A percentile compares a stretch with the other conserved stretches of the same genome.
These are phyloP conservation scores for Megaleporinus macrocephalus DNA, from an alignment of 2,113 vertebrate genomes.

Conservation along the genomic window DNA sequence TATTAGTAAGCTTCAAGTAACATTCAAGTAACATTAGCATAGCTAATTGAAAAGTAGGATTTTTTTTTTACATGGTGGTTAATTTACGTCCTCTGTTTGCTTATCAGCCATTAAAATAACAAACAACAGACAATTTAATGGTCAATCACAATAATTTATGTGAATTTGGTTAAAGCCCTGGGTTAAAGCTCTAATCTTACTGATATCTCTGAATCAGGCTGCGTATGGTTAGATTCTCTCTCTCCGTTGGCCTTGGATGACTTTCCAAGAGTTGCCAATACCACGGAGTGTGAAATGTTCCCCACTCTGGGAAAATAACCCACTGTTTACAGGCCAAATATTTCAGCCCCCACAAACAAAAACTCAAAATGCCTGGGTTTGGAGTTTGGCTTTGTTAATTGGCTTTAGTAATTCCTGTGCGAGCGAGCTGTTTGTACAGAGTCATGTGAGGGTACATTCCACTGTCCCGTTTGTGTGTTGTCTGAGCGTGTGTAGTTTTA, in stretches of 20 bases:
- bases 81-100: too few relatives aligned
- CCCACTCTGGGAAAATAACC: not conserved
- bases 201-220: not conserved
- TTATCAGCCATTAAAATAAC: too few relatives aligned
- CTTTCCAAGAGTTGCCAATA: not conserved
- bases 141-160: too few relatives aligned
- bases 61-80: too few relatives aligned
- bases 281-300: not conserved
- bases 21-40: too few relatives aligned
- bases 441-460: constrained; percentile 47
- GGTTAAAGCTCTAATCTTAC: not conserved
- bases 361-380: constrained; percentile 36
- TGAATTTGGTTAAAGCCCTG: too few relatives aligned
- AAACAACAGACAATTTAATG: too few relatives aligned
- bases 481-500: constrained; percentile 11
- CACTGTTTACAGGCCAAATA: constrained; percentile 36
- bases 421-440: constrained; percentile 54
- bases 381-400: constrained; percentile 66
- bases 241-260: not conserved
- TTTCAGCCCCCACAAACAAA: constrained; percentile 30
- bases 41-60: too few relatives aligned
- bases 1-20: too few relatives aligned
- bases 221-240: not conserved
- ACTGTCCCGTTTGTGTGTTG: constrained; percentile 43
- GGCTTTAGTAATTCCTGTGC: constrained; percentile 64